These are phyloP conservation scores for Drosophila meridionalis DNA, from an alignment of 2,888 invertebrate species.

Conservation along the genomic window DNA sequence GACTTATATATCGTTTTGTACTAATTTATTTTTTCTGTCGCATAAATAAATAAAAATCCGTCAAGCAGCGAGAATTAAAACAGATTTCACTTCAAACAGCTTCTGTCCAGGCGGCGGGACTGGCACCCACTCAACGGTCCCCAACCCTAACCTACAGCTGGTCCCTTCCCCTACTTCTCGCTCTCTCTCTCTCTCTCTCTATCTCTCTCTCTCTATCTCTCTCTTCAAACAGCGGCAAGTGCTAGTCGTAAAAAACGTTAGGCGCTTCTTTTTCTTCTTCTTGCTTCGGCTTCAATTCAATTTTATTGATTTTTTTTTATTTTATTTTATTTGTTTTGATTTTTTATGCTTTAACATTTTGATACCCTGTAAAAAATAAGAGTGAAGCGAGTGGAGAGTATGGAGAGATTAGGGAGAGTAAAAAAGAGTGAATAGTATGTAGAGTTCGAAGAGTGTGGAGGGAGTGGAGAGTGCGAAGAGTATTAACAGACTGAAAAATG, in stretches of 20 bases:
- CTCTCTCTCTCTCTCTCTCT: too few species aligned
- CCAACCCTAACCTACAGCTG: background rate
- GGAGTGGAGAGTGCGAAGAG: background rate
- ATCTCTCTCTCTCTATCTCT: background rate
- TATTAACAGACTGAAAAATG: too few species aligned
- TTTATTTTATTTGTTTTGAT: conserved; percentile 17
- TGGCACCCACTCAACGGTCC: background rate
- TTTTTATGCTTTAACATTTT: conserved; percentile 26
- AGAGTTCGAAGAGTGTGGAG: background rate
- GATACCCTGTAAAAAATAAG: conserved; percentile 35
- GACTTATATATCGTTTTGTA: conserved; percentile 6
- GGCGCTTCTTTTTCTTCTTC: conserved; percentile 28
- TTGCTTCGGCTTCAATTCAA: conserved; percentile 64
- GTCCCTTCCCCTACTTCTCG: background rate
- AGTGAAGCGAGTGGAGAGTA: background rate
- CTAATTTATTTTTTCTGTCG: background rate
- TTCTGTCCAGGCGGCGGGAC: background rate
- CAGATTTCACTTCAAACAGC: conserved; percentile 48
- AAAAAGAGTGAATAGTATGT: too few species aligned
- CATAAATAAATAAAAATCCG: conserved; percentile 52
- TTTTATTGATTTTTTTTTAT: conserved; percentile 77
- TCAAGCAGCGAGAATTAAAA: conserved; percentile 53
- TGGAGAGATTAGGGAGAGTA: background rate
- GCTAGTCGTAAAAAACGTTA: conserved; percentile 71
- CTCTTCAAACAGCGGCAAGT: conserved; percentile 37